phyloP scores from a whole-genome alignment of 2,113 vertebrate species.

The Leucoraja erinaceus region DNA sequence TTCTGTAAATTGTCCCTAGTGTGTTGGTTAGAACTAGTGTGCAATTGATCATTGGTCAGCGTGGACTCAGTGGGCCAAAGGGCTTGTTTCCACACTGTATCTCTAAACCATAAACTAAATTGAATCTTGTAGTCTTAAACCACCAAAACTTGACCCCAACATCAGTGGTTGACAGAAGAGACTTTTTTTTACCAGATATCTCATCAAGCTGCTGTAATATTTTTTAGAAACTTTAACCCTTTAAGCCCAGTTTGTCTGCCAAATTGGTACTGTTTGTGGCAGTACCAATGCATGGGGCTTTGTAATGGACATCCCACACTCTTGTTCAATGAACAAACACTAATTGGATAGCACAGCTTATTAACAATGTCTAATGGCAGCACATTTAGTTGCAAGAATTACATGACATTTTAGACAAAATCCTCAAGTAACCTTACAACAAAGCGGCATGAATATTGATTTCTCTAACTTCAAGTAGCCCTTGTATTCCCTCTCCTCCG shows the following conservation, averaged over 20 bases:
- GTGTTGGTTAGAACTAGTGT: no score
- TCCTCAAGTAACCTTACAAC: no score
- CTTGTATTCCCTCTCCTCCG: no score
- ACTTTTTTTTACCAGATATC: not conserved
- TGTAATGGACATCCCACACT: not conserved
- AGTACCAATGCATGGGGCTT: not conserved
- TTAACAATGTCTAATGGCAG: not conserved
- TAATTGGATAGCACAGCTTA: not conserved
- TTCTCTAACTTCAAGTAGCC: no score
- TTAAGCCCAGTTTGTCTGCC: not conserved
- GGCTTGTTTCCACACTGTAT: no score
- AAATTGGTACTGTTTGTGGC: not conserved
- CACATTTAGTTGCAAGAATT: not conserved
- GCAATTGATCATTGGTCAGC: no score
- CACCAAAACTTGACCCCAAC: not conserved
- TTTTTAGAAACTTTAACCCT: not conserved
- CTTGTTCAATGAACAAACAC: not conserved
- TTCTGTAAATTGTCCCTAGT: no score
- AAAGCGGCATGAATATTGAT: no score
- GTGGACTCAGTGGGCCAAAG: no score
- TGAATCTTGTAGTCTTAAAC: not conserved
- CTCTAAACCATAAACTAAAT: no score
- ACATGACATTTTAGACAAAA: not conserved
- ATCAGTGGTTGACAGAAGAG: no score
- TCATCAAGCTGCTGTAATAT: not conserved